phyloP scores from a whole-genome alignment of 2,113 vertebrate species.

The Bathybates hornii region DNA sequence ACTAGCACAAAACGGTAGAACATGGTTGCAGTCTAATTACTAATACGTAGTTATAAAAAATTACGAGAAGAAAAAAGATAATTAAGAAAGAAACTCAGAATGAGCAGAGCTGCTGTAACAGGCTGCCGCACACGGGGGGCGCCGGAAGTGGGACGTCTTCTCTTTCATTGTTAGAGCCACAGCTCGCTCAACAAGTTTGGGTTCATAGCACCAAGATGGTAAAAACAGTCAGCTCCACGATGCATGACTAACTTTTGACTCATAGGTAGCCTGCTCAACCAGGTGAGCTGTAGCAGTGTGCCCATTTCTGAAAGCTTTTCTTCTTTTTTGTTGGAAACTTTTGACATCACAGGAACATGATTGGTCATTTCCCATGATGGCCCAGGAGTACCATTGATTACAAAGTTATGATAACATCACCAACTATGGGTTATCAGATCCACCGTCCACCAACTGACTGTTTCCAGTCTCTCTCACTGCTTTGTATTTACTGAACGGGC shows the following conservation, averaged over 20 bases:
- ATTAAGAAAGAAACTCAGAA: too few species aligned
- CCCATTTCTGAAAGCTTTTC: background rate
- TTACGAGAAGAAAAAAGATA: too few species aligned
- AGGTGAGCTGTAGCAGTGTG: background rate
- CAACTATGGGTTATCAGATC: background rate
- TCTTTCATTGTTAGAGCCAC: background rate
- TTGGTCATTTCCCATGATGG: background rate
- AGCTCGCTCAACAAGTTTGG: fast-evolving
- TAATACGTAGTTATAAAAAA: too few species aligned
- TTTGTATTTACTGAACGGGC: background rate
- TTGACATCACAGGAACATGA: background rate
- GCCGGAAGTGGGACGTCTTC: fast-evolving
- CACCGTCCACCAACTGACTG: background rate
- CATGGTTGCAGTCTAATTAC: too few species aligned
- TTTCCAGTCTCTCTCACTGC: background rate
- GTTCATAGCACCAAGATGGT: background rate
- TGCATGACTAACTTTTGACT: background rate
- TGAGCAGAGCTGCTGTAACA: too few species aligned
- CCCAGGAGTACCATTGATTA: background rate
- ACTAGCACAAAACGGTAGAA: too few species aligned
- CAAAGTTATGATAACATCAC: background rate
- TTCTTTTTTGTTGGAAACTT: background rate
- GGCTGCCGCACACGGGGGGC: too few species aligned
- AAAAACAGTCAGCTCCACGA: fast-evolving
- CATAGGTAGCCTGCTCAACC: background rate